Base-by-base conservation (phyloP, 2,797 vertebrate species). In the Amniataba percoides region DNA sequence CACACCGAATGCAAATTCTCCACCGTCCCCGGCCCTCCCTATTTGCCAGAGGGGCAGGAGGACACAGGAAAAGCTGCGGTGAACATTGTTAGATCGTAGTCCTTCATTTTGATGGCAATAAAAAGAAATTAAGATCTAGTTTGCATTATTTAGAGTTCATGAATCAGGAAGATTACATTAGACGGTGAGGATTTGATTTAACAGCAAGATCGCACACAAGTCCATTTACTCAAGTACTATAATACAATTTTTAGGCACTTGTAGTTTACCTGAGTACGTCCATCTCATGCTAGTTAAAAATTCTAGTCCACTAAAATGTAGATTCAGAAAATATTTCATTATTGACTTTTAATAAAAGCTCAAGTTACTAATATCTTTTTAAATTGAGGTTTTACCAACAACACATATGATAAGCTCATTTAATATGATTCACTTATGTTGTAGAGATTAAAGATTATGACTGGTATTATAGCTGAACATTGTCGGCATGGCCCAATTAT, bases 1-100 rank as follows among this genome's bases (percentile, higher is more conserved):
- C 89, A 89, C 81, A 74, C 77, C 49, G 21, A 90, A 94, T 87
- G 87, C 82, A 87, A 90, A 92, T 89, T 69, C 73, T 78, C 65
- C 80, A 36, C 64, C 77, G 45, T 65, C 42, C 55, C 34, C 5
- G 25, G 49, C 73, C 57, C 3, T 78, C 64, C 63, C 61, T 70
- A 73, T 88, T 80, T 77, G 68, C 87, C 81, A 88, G 71, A 57
- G 46, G 45, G 27, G 80, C 49, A 62, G 83, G 58, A 82, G 67
- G 60, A 86, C 31, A 55, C 71, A 66, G 67, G 74, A 77, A 74
- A n/a, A 67, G 72, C 77, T 73, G 31, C 80, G 46, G 64, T 72
- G 68, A 45, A 72, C 61, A 74, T 52, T 77, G 72, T 77, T 76
- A 66, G 67, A 87, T 63, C 57, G 81, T 19, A 45, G 49, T 86